Evolutionary conservation across 2,797 vertebrate genomes (phyloP).

Genomic region (Orientallactaga sibirica): DNA sequence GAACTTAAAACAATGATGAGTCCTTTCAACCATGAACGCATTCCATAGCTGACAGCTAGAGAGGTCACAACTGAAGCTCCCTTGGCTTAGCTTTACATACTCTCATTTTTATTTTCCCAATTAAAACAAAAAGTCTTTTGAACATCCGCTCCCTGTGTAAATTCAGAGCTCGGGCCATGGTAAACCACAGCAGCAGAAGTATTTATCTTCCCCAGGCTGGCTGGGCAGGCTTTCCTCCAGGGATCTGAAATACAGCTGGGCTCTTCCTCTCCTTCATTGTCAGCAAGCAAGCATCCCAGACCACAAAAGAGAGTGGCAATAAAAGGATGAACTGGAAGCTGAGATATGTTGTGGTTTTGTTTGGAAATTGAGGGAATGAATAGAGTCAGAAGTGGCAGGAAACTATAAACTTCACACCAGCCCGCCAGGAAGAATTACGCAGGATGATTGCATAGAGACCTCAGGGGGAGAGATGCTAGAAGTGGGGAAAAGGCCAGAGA

Average conservation of each 20-base stretch:
- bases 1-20: constrained; percentile 85
- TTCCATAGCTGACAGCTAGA: constrained; percentile 86
- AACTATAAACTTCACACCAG: constrained; percentile 62
- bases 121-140: constrained; percentile 82
- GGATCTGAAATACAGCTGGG: constrained; percentile 83
- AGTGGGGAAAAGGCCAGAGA: background rate
- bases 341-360: constrained; percentile 76
- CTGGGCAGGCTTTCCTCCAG: constrained; percentile 84
- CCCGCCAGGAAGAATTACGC: constrained; percentile 56
- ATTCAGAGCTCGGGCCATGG: constrained; percentile 86
- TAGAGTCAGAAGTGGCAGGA: constrained; percentile 71
- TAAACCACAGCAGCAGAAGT: constrained; percentile 87
- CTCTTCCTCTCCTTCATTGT: constrained; percentile 81
- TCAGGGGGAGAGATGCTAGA: background rate
- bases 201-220: constrained; percentile 86
- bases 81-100: constrained; percentile 86
- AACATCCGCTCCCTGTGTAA: constrained; percentile 86
- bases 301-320: constrained; percentile 61
- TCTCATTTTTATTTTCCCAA: constrained; percentile 87
- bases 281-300: constrained; percentile 78
- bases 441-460: constrained; percentile 41
- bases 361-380: constrained; percentile 74
- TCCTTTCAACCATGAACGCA: constrained; percentile 86
- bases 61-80: constrained; percentile 86
- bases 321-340: constrained; percentile 74